phyloP scores from a whole-genome alignment of 2,797 vertebrate species.

The Eurystomus glaucurus region DNA sequence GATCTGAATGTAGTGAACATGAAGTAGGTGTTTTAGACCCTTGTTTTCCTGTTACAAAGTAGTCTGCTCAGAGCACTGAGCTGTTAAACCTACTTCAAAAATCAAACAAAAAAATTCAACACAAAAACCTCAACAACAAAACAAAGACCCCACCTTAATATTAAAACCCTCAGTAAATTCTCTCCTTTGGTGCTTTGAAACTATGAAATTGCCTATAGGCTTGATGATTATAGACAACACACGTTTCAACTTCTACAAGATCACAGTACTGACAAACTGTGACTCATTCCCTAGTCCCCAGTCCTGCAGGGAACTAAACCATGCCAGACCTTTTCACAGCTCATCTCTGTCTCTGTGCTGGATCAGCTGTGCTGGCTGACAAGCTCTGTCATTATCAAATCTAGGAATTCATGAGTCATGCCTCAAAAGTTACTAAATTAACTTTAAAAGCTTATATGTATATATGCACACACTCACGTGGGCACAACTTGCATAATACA shows the following conservation, averaged over 20 bases:
- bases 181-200: not conserved
- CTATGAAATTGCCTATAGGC: not conserved
- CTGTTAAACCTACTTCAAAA: not conserved
- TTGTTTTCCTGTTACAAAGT: not conserved
- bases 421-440: not conserved
- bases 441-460: not conserved
- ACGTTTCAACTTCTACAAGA: not conserved
- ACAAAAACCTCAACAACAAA: rapidly evolving
- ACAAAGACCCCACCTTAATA: not conserved
- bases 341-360: constrained; percentile 13
- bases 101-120: not conserved
- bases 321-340: constrained; percentile 41
- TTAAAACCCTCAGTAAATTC: not conserved
- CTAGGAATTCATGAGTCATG: constrained; percentile 30
- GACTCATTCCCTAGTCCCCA: not conserved
- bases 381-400: constrained; percentile 5
- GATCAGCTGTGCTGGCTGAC: constrained; percentile 50
- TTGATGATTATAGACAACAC: not conserved
- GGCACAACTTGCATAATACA: not conserved
- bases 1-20: not conserved
- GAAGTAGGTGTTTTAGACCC: not conserved
- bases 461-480: not conserved
- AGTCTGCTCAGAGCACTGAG: not conserved
- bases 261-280: not conserved
- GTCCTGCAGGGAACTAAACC: not conserved